Evolutionary conservation across 2,888 invertebrate genomes (phyloP), one percentile per base, ranked within the genome.

Genomic region (Heliconius erato): DNA sequence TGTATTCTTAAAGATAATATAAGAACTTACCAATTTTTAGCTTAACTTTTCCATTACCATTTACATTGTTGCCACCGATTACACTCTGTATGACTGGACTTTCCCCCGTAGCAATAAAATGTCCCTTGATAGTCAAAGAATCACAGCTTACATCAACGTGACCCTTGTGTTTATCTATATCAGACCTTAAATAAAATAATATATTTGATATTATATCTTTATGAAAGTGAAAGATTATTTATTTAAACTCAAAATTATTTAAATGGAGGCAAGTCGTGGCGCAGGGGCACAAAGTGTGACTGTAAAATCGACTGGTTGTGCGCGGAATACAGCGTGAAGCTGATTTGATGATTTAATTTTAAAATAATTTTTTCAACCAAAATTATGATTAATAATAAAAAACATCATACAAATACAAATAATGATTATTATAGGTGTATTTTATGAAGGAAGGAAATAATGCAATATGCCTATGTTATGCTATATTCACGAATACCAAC

Each of bases 101-200:
- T 16, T 54, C 16, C 1, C 83, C 83, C 16, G 63, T 4, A 2
- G 82, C 9, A 35, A 19, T n/a, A 5, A 84, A 74, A 14, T 74
- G 49, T 19, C 84, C 84, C 63, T 84, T 65, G 19, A 84, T 16
- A 65, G 63, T 69, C 28, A 84, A 32, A 12, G 28, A n/a, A n/a
- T 80, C 79, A 76, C 84, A 84, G 32, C n/a, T 69, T 1, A 82
- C 28, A 26, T 79, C 65, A 40, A 74, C 5, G 19, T 16, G 26
- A 28, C 16, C 74, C 19, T 63, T 54, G 26, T 11, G 65, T 44
- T 74, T 84, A 19, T 82, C 71, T 3, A 80, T 6, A 65, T 84
- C 80, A 6, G 80, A 19, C 4, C 84, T 84, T 35, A 49, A 81
- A 82, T 4, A 72, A 80, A 54, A 32, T 63, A 19, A 7, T 19